A percentile compares a stretch with the other conserved stretches of the same genome.
phyloP scores from a whole-genome alignment of 2,113 vertebrate genomes.

The Rhinopomastus cyanomelas region DNA sequence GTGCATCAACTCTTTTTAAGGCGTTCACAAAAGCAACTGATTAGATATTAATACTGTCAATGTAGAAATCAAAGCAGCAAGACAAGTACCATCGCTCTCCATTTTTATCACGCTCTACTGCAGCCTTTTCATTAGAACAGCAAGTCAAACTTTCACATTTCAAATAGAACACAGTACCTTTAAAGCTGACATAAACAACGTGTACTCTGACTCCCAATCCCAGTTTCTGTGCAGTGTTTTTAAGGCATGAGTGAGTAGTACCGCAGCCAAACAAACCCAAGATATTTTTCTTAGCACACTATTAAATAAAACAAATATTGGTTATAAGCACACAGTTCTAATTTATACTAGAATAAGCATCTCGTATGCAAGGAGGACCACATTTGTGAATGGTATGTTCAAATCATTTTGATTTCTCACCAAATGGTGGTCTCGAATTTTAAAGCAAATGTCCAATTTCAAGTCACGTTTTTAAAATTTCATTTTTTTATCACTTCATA shows the following conservation, averaged over 20 bases:
- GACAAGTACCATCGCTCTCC: background rate
- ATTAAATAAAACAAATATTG: constrained; percentile 18
- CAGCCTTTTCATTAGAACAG: background rate
- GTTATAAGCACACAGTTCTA: background rate
- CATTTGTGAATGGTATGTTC: background rate
- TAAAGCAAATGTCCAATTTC: background rate
- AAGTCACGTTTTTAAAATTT: background rate
- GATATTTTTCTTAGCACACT: constrained; percentile 88
- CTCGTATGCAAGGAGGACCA: background rate
- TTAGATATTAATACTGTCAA: background rate
- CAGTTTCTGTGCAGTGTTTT: constrained; percentile 96
- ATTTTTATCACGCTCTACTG: background rate
- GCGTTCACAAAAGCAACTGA: background rate
- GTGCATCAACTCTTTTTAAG: background rate
- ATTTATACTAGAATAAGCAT: background rate
- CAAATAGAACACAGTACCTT: constrained; percentile 81
- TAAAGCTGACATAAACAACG: constrained; percentile 94
- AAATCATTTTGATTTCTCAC: background rate
- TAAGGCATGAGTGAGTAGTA: constrained; percentile 88
- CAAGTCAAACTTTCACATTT: background rate
- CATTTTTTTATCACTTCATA: background rate
- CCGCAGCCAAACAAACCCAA: constrained; percentile 86
- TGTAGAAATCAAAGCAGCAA: background rate
- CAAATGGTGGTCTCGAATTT: background rate
- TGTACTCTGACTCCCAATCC: constrained; percentile 99